Evolutionary conservation across 2,888 invertebrate genomes (phyloP).

Genomic region (Mythimna impura): DNA sequence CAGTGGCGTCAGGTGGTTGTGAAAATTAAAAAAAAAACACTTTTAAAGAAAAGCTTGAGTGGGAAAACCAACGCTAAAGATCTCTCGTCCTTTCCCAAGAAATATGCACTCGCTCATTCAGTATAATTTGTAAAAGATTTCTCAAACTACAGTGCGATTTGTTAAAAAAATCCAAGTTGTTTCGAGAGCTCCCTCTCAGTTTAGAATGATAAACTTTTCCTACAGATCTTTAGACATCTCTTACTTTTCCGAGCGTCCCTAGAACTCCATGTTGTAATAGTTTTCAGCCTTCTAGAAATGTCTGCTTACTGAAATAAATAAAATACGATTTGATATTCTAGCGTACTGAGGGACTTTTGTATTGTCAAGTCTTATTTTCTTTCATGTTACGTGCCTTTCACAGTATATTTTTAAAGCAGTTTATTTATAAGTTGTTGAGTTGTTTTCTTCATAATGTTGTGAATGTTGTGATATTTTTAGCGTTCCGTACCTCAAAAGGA

Average conservation of each 20-base stretch:
- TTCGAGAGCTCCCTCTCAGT: background rate
- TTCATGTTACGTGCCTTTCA: background rate
- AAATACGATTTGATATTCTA: slow-evolving; percentile 2
- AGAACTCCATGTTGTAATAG: background rate
- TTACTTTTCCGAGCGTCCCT: too few species aligned
- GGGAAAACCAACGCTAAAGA: too few species aligned
- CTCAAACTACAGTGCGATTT: background rate
- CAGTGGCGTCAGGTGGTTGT: too few species aligned
- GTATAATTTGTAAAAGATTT: background rate
- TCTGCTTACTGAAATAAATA: background rate
- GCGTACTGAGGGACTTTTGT: background rate
- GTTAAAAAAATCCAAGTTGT: background rate
- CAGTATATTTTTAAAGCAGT: background rate
- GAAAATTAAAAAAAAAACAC: background rate
- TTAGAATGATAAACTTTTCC: background rate
- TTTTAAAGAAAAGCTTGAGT: background rate
- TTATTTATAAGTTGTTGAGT: background rate
- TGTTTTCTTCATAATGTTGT: background rate
- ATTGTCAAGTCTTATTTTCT: background rate
- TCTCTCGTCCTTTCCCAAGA: background rate
- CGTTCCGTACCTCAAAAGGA: too few species aligned
- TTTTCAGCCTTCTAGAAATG: background rate
- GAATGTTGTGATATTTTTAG: background rate
- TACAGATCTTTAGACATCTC: background rate
- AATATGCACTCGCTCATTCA: slow-evolving; percentile 4